Base-by-base conservation (phyloP, 2,888 invertebrate species). In the Coelogynopora nodosa region DNA sequence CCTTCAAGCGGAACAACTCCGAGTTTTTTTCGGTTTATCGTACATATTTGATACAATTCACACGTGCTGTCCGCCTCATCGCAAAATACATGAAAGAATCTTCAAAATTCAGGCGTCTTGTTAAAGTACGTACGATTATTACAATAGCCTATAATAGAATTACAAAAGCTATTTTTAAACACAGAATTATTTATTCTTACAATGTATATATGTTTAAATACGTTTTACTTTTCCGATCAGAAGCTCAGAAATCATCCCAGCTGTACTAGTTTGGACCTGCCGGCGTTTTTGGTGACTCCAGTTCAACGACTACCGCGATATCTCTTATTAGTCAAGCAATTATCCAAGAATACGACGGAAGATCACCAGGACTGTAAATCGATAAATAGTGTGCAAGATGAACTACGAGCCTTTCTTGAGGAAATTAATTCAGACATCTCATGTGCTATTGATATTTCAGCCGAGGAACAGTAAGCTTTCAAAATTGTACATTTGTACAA, bases 291-390 rank as follows among this genome's bases (percentile, higher is more conserved):
- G 67, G 89, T 93, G 82, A 91, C 92, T 0, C 93, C 93, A 0
- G 90, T 93, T 10, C 92, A 92, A 88, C 90, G 92, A 86, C 90
- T 93, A 86, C 92, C 93, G 0, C 90, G 91, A 83, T 92, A 92
- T 88, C 91, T 92, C 67, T 90, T 93, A 0, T 90, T 92, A n/a
- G 89, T 93, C 5, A 92, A 92, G 90, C 82, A 82, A 28, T 30
- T 82, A 28, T 30, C 30, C 18, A 1, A 30, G 0, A 23, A 82
- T 27, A 82, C 82, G n/a, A 23, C 0, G 0, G 30, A 82, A 30
- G 2, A 28, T 23, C 82, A 82, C 23, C 0, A 13, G 26, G 82
- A 82, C 0, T 28, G 28, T 49, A 49, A 18, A 49, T 49, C 49
- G 18, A 13, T 49, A 18, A 5, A 49, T 5, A 49, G 5, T 49